These are phyloP conservation scores for Alentia gelatinosa DNA, from an alignment of 2,888 invertebrate genomes.

Conservation along the genomic window DNA sequence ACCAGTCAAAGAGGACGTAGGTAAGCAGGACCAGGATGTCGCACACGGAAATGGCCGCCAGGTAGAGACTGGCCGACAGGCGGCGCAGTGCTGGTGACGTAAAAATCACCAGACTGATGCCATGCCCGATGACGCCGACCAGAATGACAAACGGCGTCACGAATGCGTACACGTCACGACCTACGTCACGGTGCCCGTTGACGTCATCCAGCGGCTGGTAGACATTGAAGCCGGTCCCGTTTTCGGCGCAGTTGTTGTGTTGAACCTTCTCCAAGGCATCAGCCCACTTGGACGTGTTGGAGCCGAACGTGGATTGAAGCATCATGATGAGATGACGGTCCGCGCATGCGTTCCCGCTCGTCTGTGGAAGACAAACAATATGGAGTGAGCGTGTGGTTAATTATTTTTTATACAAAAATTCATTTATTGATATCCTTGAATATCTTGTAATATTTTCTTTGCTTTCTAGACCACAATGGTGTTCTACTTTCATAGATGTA, in stretches of 20 bases:
- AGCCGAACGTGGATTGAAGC: constrained; percentile 6
- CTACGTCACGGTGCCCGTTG: not conserved
- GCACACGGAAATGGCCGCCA: constrained; percentile 90
- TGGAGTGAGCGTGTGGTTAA: too few species aligned
- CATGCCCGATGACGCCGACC: constrained; percentile 43
- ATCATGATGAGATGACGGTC: not conserved
- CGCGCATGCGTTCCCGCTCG: not conserved
- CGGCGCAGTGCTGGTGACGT: constrained; percentile 86
- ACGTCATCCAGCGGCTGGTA: not conserved
- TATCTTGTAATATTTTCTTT: too few species aligned
- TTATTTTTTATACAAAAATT: too few species aligned
- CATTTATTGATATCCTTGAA: too few species aligned
- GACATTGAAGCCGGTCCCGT: not conserved
- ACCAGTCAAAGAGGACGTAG: constrained; percentile 77
- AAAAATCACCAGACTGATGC: constrained; percentile 83
- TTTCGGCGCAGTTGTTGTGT: not conserved
- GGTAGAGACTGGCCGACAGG: constrained; percentile 88
- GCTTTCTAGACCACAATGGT: too few species aligned
- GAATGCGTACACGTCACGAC: constrained; percentile 25
- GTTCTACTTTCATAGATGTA: too few species aligned
- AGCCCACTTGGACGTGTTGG: constrained; percentile 14
- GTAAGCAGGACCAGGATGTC: constrained; percentile 87
- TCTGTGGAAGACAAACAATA: not conserved
- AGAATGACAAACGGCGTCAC: constrained; percentile 50
- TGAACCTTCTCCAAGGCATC: not conserved